Base-by-base conservation (phyloP, 2,113 vertebrate species). In the Engraulis encrasicolus region DNA sequence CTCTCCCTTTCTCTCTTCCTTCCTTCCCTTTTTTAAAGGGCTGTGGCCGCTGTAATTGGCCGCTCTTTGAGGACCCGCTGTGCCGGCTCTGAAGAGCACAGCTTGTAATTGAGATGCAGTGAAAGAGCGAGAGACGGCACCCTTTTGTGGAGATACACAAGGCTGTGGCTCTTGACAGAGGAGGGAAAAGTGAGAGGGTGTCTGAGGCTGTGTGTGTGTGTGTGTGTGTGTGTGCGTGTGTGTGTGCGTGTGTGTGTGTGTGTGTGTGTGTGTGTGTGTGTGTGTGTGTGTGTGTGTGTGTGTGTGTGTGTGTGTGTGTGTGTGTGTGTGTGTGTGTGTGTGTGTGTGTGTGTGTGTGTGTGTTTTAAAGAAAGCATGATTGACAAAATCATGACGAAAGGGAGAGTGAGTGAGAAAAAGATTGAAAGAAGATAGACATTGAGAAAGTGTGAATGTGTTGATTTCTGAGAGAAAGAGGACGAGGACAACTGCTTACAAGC, bases 31-130 rank as follows among this genome's bases (percentile, higher is more conserved):
- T 66, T 86, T 86, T 71, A 85, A 86, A 87, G 78, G 58, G 85
- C 71, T 17, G 36, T 71, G 79, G 81, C 50, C 79, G 20, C 15
- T n/a, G 86, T 85, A 84, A 81, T 54, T 61, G 38, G 14, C 40
- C 50, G 71, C 19, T 48, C 81, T 86, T 81, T 84, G 85, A 85
- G 85, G 83, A 79, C 71, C 78, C 82, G 27, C 54, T 78, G 38
- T n/a, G 82, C 83, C 50, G 31, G 52, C 37, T 38, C 74, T 85
- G 84, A 89, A 87, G 84, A 66, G 83, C 49, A 31, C 85, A 66
- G 74, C 85, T 87, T 80, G 40, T 50, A 49, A 23, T n/a, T 36
- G 45, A 78, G 77, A 87, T 87, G 19, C 49, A 82, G 83, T 52
- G 78, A 58, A 18, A 1, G 58, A 66, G 58, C 31, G 20, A 49